Evolutionary conservation across 2,888 invertebrate species (phyloP), one percentile per base, ranked within the genome.

Genomic region (Habroteleia sp.): DNA sequence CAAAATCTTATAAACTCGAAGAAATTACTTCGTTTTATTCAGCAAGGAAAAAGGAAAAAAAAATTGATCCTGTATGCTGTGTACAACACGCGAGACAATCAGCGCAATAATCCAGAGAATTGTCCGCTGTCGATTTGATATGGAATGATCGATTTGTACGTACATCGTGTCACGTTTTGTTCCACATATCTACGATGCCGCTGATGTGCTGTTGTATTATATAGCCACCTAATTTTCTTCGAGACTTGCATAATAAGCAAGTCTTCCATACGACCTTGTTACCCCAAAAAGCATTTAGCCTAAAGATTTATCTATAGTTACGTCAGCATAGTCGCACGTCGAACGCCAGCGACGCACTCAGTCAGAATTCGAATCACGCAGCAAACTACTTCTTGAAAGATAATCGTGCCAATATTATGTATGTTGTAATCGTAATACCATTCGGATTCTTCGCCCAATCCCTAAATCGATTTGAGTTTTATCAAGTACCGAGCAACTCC

Each of bases 101-200:
- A 66, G 73, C 52, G 60, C 73, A 66, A 69, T 69, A 66, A 66
- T 62, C 62, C 25, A 39, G 68, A 42, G 62, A 69, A 72, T 77
- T 73, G 77, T 65, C 52, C 50, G 56, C 60, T 27, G 65, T 44
- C 65, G 71, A 74, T 75, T 75, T 75, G 72, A 74, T 75, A 56
- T 68, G 74, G 71, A 71, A 74, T 66, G 71, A 69, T 72, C 69
- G 74, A 77, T 77, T 68, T 66, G 60, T 62, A 74, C 54, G 69
- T 62, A 41, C 52, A 42, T 65, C 74, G 68, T 78, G 81, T 82
- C 82, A 83, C 83, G 84, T 84, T 82, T 83, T 80, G 83, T 78
- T 79, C 83, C 81, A 83, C 82, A 83, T 84, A 82, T 77, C 80
- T 75, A 42, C 74, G 65, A 73, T 72, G 75, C 71, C 63, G 56